Conservation (phyloP, 1,140 invertebrate genomes). For the Phenacoccus solenopsis region DNA sequence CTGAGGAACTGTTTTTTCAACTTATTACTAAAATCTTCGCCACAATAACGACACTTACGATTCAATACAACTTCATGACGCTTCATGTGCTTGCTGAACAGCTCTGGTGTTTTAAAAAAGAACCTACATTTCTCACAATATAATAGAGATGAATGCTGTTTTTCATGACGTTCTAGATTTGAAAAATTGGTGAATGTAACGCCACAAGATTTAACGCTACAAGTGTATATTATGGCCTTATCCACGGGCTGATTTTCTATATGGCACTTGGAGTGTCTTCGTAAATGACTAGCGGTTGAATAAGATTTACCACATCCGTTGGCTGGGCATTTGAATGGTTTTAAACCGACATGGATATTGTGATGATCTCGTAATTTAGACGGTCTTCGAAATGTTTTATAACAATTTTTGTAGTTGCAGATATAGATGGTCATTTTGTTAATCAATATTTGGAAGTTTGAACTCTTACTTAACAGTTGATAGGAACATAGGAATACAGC, state of each 20-base stretch:
- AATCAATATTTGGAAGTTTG: too few species aligned
- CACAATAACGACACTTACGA: neutral
- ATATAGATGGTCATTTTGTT: neutral
- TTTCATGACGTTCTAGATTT: neutral
- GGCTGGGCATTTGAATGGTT: neutral
- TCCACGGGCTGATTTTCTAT: neutral
- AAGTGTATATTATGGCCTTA: neutral
- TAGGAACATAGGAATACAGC: too few species aligned
- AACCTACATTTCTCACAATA: neutral
- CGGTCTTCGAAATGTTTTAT: neutral
- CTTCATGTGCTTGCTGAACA: neutral
- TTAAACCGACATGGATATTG: neutral
- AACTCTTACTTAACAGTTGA: too few species aligned
- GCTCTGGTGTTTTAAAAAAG: neutral
- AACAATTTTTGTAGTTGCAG: neutral
- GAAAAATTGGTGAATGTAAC: neutral
- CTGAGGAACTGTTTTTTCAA: neutral
- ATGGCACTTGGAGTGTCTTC: neutral
- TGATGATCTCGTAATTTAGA: neutral
- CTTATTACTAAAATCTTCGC: neutral
- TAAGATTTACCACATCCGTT: neutral
- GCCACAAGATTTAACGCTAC: neutral
- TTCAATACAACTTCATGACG: neutral
- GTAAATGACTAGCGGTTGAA: slow-evolving; percentile 3
- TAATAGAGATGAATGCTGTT: neutral